These are phyloP conservation scores for Etheostoma cragini DNA, from an alignment of 2,113 vertebrate species.

Conservation along the genomic window DNA sequence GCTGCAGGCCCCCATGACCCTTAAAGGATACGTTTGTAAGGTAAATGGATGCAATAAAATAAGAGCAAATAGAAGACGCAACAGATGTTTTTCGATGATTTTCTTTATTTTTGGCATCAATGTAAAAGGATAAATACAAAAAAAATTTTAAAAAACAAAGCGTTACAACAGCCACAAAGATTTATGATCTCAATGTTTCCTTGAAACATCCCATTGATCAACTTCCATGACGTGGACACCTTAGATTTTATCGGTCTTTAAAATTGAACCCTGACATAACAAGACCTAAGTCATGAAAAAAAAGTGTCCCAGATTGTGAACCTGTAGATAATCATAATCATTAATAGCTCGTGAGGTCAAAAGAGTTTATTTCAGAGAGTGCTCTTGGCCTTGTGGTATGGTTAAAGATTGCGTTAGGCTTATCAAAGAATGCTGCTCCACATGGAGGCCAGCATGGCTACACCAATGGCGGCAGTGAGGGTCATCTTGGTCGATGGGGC, in stretches of 20 bases:
- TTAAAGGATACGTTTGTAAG: background rate
- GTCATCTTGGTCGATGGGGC: conserved; percentile 64
- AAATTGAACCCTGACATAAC: background rate
- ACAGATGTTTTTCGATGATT: background rate
- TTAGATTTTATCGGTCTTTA: background rate
- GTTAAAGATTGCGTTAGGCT: background rate
- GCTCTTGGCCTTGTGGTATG: background rate
- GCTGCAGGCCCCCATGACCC: too few relatives aligned
- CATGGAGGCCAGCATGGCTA: conserved; percentile 56
- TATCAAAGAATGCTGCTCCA: conserved; percentile 61
- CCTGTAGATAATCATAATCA: background rate
- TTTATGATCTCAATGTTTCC: conserved; percentile 67
- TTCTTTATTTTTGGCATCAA: conserved; percentile 53
- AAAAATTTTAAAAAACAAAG: background rate
- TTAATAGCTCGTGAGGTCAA: background rate
- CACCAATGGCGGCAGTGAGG: conserved; percentile 36
- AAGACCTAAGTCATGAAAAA: conserved; percentile 3
- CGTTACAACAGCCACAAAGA: conserved; percentile 35
- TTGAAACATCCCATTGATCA: conserved; percentile 65
- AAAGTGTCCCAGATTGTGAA: background rate
- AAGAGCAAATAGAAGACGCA: background rate
- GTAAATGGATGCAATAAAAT: background rate
- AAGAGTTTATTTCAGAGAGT: background rate
- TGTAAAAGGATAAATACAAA: conserved; percentile 44
- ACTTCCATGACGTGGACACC: conserved; percentile 34